Conservation (phyloP, 1,140 invertebrate species). For the Trichoplusia ni region DNA sequence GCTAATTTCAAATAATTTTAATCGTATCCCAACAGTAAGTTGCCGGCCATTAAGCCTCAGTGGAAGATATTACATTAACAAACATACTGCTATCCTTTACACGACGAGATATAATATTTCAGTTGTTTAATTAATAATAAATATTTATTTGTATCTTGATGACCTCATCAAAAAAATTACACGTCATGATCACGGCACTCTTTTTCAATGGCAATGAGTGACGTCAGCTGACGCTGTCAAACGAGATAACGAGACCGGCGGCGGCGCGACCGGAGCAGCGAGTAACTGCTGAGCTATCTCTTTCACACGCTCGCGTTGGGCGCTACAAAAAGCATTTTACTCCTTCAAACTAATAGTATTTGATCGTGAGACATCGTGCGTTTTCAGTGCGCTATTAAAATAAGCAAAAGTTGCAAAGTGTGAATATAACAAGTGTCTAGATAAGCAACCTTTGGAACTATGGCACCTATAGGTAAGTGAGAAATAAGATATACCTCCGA, state of each 20-base stretch:
- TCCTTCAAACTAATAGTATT: slow-evolving; percentile 37
- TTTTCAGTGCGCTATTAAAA: slow-evolving; percentile 20
- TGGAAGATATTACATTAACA: no score
- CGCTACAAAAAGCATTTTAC: slow-evolving; percentile 40
- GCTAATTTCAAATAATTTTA: no score
- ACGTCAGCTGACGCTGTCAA: slow-evolving; percentile 53
- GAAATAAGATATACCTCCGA: slow-evolving; percentile 61
- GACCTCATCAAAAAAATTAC: slow-evolving; percentile 21
- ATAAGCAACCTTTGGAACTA: slow-evolving; percentile 39
- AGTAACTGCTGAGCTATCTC: slow-evolving; percentile 20
- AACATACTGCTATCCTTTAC: no score
- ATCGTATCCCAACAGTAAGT: no score
- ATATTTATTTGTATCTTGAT: neutral
- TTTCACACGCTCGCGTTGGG: slow-evolving; percentile 29
- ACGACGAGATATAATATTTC: no score
- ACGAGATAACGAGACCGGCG: no score
- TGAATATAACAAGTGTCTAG: slow-evolving; percentile 37
- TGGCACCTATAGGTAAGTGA: slow-evolving; percentile 77
- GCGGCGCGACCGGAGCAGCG: no score
- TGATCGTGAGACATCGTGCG: slow-evolving; percentile 40
- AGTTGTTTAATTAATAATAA: neutral
- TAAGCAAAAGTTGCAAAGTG: slow-evolving; percentile 32
- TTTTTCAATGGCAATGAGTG: slow-evolving; percentile 37
- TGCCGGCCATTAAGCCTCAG: no score
- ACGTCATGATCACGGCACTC: slow-evolving; percentile 27